Percentiles rank a stretch among this genome's conserved stretches.
phyloP scores from a whole-genome alignment of 2,113 vertebrate species.

The Cricetomys ansorgei region DNA sequence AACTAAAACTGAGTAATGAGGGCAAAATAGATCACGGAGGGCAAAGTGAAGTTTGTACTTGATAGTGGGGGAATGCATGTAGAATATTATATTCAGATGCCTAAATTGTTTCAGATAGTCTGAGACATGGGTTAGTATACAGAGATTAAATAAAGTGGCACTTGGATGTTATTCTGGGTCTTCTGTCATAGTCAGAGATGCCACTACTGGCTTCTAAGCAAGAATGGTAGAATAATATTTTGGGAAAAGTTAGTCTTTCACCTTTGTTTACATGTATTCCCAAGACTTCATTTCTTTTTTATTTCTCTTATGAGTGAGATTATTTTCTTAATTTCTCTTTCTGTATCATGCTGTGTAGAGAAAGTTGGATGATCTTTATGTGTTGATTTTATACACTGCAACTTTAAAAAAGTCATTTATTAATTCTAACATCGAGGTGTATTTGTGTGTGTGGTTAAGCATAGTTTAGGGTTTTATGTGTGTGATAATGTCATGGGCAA shows the following conservation, averaged over 20 bases:
- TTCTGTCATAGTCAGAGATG: neutral
- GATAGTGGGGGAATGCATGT: rapidly evolving
- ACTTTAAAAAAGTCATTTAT: neutral
- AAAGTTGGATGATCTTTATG: neutral
- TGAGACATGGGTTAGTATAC: neutral
- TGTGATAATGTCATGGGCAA: neutral
- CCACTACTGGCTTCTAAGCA: neutral
- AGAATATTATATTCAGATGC: neutral
- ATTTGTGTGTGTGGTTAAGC: neutral
- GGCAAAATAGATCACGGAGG: neutral
- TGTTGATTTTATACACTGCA: neutral
- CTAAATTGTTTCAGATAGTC: neutral
- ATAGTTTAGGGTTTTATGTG: neutral
- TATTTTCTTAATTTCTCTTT: neutral
- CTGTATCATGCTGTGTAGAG: neutral
- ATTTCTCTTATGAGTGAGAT: neutral
- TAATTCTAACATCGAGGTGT: neutral
- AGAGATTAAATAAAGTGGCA: neutral
- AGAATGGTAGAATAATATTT: neutral
- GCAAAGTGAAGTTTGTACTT: rapidly evolving
- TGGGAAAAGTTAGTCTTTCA: neutral
- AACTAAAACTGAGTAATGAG: neutral
- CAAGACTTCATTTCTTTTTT: neutral
- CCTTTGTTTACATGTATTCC: neutral
- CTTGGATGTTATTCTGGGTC: neutral